These are phyloP conservation scores for Tangara arthus DNA, from an alignment of 2,797 vertebrate genomes.

Conservation along the genomic window DNA sequence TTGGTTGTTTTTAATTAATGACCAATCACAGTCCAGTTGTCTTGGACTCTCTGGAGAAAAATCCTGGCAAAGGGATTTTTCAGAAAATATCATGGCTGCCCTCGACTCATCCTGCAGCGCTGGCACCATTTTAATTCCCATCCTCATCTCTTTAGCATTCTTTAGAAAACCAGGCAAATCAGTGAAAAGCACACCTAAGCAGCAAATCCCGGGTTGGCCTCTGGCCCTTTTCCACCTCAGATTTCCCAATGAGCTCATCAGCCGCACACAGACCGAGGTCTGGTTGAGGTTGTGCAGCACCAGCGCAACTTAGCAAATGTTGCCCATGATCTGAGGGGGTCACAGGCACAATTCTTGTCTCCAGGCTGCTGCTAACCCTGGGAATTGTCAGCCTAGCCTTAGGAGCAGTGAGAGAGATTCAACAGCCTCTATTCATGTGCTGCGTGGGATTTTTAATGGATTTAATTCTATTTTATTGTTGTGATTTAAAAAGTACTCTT, in stretches of 20 bases:
- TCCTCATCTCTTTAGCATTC: background rate
- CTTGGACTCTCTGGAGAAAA: too few relatives aligned
- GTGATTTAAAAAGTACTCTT: constrained; percentile 51
- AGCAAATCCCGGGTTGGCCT: background rate
- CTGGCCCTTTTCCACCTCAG: background rate
- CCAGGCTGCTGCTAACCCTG: background rate
- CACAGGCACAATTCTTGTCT: background rate
- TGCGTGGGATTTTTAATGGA: constrained; percentile 63
- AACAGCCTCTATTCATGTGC: constrained; percentile 2
- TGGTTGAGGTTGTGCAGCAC: background rate
- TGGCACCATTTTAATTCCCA: background rate
- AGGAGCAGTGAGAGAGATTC: background rate
- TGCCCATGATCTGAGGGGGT: background rate
- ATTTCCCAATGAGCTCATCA: background rate
- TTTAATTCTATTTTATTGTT: constrained; percentile 67
- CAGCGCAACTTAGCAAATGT: background rate
- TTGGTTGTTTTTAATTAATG: too few relatives aligned
- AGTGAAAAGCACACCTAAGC: background rate
- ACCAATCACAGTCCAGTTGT: too few relatives aligned
- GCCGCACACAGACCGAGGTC: fast-evolving
- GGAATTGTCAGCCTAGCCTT: constrained; percentile 1
- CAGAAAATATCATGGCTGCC: too few relatives aligned
- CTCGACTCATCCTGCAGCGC: fast-evolving
- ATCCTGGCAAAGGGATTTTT: too few relatives aligned
- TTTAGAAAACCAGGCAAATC: background rate